Evolutionary conservation across 2,888 invertebrate genomes (phyloP), one percentile per base, ranked within the genome.

Genomic region (Glomeris marginata): DNA sequence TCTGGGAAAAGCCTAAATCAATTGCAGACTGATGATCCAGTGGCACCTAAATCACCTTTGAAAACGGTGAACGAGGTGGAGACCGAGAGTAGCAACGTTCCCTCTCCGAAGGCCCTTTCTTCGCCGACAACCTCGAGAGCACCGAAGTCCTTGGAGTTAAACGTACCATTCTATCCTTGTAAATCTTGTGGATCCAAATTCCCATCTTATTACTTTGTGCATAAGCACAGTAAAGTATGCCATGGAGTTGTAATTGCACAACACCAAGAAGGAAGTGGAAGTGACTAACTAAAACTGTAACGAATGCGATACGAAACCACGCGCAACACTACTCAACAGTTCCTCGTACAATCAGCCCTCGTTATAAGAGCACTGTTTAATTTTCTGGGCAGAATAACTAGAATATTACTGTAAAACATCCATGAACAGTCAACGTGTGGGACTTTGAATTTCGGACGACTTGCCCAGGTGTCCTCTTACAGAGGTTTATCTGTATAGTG

Each of bases 131-230:
- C 11, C 8, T 36, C 45, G 5, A 36, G 8, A 38, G 18, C 33
- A 5, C 13, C 33, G 5, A 37, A 47, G 47, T 71, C 78, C 3
- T 64, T 80, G 45, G 81, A 83, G 59, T 76, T 85, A 66, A 80
- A 87, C 61, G 77, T 88, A 0, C 88, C 88, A 66, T 90, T 88
- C 70, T 90, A 88, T 68, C 88, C 90, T 0, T 90, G 90, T 69
- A 90, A 88, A 69, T 86, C 84, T 1, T 90, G 90, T 67, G 88
- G 90, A 18, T 84, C 78, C 59, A 88, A 88, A 66, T 90, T 90
- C 65, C 90, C 90, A 1, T 87, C 86, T 57, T 90, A 90, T 65
- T 90, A 90, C 69, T 90, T 90, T 70, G 88, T 88, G 21, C 88
- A 90, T 65, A 90, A 90, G 63, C 90, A 90, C 64, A 72, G 86